phyloP scores from a whole-genome alignment of 1,140 invertebrate species.

The Leptinotarsa texana region DNA sequence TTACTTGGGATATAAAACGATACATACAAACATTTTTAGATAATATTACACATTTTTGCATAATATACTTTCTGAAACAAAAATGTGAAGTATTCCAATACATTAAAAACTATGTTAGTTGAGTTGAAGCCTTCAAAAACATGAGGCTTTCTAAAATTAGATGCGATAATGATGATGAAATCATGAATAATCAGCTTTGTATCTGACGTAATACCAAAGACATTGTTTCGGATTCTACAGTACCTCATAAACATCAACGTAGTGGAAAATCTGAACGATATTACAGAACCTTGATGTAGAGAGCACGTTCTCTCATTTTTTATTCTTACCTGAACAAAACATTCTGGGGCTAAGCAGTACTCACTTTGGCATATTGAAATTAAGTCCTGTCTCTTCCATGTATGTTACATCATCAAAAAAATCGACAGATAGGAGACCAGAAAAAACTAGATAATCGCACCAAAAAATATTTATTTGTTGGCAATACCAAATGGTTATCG shows the following conservation, averaged over 20 bases:
- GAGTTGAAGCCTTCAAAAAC: background rate
- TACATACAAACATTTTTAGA: background rate
- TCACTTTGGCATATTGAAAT: constrained; percentile 43
- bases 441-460: too few relatives aligned
- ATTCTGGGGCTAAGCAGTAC: constrained; percentile 49
- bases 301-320: constrained; percentile 12
- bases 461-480: too few relatives aligned
- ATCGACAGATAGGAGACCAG: constrained; percentile 45
- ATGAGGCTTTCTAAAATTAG: background rate
- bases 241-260: constrained; percentile 49
- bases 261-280: constrained; percentile 54
- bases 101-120: constrained; percentile 13
- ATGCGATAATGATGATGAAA: constrained; percentile 38
- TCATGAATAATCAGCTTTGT: constrained; percentile 11
- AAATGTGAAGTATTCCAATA: constrained; percentile 18
- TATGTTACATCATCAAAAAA: constrained; percentile 45
- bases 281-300: constrained; percentile 50
- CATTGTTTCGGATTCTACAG: constrained; percentile 34
- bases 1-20: background rate
- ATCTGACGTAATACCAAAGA: constrained; percentile 26
- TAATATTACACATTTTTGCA: too few relatives aligned
- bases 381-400: constrained; percentile 30
- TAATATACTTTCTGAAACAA: background rate
- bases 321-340: constrained; percentile 16
- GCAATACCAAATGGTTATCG: background rate